Evolutionary conservation across 2,888 invertebrate species (phyloP).

Genomic region (Napeogenes inachia): DNA sequence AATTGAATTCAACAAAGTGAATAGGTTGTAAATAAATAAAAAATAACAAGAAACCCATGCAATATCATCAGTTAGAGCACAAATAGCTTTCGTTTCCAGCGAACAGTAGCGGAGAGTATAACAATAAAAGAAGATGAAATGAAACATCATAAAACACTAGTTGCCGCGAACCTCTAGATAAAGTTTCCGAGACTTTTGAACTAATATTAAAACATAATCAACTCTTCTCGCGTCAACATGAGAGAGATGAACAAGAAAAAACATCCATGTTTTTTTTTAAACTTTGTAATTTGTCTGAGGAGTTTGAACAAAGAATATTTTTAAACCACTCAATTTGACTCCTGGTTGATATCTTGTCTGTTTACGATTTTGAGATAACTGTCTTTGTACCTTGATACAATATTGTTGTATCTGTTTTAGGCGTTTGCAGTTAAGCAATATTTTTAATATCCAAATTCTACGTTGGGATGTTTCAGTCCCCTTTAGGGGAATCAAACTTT

Average conservation of each 20-base stretch:
- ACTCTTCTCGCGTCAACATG: constrained; percentile 19
- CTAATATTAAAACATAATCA: constrained; percentile 30
- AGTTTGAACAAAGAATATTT: no score
- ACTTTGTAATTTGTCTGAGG: constrained; percentile 3
- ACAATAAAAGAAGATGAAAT: constrained; percentile 12
- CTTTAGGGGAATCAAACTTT: constrained; percentile 32
- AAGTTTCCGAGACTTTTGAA: constrained; percentile 22
- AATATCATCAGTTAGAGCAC: no score
- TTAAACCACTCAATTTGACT: no score
- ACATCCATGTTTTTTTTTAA: constrained; percentile 8
- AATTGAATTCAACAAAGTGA: no score
- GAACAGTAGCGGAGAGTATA: constrained; percentile 5
- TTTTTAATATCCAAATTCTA: constrained; percentile 5
- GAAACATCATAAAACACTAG: constrained; percentile 4
- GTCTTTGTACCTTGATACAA: no score
- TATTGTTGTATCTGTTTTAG: no score
- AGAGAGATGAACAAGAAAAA: constrained; percentile 14
- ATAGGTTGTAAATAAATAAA: no score
- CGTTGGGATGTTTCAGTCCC: constrained; percentile 8
- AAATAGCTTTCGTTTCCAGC: not conserved
- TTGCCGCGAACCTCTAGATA: not conserved
- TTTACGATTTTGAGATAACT: no score
- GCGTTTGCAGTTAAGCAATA: not conserved
- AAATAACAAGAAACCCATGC: no score
- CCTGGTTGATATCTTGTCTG: no score